phyloP scores from a whole-genome alignment of 2,113 vertebrate genomes.

The Bettongia penicillata region DNA sequence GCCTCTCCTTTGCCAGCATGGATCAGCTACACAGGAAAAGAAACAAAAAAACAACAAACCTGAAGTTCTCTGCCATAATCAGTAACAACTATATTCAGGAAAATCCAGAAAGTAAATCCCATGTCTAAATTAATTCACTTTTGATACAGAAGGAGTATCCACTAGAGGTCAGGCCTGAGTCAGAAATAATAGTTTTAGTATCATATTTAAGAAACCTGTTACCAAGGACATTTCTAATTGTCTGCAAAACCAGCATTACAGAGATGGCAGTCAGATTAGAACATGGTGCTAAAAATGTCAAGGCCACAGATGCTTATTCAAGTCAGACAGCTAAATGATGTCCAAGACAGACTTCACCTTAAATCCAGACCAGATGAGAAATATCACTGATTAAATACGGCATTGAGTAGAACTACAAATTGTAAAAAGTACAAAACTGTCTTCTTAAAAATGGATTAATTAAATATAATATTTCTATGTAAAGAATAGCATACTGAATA shows the following conservation, averaged over 20 bases:
- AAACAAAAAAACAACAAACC: not conserved
- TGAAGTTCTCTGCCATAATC: not conserved
- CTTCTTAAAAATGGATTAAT: not conserved
- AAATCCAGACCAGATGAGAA: not conserved
- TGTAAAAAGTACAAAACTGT: not conserved
- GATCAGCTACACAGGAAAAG: conserved; percentile 88
- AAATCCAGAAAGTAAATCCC: not conserved
- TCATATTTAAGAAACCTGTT: not conserved
- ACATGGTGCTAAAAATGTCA: not conserved
- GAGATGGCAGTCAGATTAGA: not conserved
- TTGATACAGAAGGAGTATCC: not conserved
- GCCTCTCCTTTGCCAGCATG: conserved; percentile 97
- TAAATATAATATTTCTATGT: not conserved
- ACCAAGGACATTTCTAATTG: not conserved
- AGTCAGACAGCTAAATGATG: not conserved
- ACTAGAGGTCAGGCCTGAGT: not conserved
- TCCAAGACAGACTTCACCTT: not conserved
- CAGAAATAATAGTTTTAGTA: not conserved
- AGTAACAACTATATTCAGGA: not conserved
- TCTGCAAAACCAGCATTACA: not conserved
- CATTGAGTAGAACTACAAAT: not conserved
- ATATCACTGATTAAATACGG: not conserved
- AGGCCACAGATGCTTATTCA: not conserved
- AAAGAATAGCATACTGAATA: not conserved
- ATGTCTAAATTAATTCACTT: not conserved